Evolutionary conservation across 2,113 vertebrate species (phyloP), one percentile per base, ranked within the genome.

Genomic region (Myrmecobius fasciatus): DNA sequence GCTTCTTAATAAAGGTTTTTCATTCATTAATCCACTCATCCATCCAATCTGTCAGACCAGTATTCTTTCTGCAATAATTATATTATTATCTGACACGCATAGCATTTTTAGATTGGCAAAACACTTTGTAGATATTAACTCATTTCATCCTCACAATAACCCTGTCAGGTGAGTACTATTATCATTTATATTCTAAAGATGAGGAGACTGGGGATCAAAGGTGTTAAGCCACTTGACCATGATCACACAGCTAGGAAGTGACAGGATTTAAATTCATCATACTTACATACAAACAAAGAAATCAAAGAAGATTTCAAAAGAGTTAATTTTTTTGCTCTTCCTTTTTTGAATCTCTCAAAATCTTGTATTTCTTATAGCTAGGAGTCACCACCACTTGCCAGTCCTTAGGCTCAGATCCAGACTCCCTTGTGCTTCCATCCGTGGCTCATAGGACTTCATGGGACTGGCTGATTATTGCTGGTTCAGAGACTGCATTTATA

Each of bases 401-500:
- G 43, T 90, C 83, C 8, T 93, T 97, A 94, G 60, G 53, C 75
- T 94, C 93, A 89, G 91, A 96, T 95, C 93, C 91, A 95, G 91
- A 49, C 95, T 97, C 98, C 3, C 53, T 83, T 53, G 94, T n/a
- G 0, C n/a, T 67, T 28, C 51, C 56, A 53, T 96, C 26, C 56
- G 3, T 96, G 92, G 96, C 94, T 92, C 89, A 95, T 93, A 94
- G 31, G 31, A 52, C 47, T 96, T 3, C 89, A 0, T 12, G 31
- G 94, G 92, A 96, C 91, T 0, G 22, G 92, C 60, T n/a, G 36
- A 95, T 6, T 51, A 95, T 25, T 95, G 93, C 25, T 92, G 92
- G 88, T 93, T 95, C 3, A 0, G 26, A 90, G 10, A 52, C 60
- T 91, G 93, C 92, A 49, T 92, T 94, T 89, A 92, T 97, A 96